These are phyloP conservation scores for Venturia canescens DNA, from an alignment of 1,140 invertebrate species.

Conservation along the genomic window DNA sequence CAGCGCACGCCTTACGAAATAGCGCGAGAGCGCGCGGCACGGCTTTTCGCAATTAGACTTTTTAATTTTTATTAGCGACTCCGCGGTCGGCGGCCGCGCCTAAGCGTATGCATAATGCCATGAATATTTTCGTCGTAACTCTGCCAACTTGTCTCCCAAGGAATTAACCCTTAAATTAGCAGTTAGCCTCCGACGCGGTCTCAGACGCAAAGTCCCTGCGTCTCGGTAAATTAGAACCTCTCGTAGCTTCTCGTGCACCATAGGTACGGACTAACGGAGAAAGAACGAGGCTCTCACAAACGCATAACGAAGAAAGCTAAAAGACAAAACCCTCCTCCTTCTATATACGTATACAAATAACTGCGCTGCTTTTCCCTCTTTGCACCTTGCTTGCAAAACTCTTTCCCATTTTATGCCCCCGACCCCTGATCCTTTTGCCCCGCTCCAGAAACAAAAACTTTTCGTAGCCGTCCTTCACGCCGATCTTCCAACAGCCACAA, in stretches of 20 bases:
- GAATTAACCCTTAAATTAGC: conserved; percentile 79
- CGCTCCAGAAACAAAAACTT: conserved; percentile 61
- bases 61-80: conserved; percentile 78
- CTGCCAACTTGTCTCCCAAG: conserved; percentile 78
- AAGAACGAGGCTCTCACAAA: background rate
- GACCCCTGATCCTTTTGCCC: conserved; percentile 29
- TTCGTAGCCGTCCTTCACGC: conserved; percentile 63
- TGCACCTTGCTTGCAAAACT: conserved; percentile 46
- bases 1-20: conserved; percentile 40
- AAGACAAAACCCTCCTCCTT: conserved; percentile 14
- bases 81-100: conserved; percentile 58
- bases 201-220: conserved; percentile 74
- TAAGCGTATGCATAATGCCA: conserved; percentile 78
- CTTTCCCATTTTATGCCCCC: conserved; percentile 43
- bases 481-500: conserved; percentile 40
- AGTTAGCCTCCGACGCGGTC: conserved; percentile 71
- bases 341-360: background rate
- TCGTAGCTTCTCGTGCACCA: conserved; percentile 56
- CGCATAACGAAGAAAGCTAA: background rate
- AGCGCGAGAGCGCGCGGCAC: conserved; percentile 41
- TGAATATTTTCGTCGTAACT: conserved; percentile 78
- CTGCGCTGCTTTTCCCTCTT: conserved; percentile 45
- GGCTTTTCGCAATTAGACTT: conserved; percentile 76
- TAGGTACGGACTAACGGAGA: background rate
- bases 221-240: conserved; percentile 74